Base-by-base conservation (phyloP, 2,888 invertebrate species). In the Galeopsomyia nigrocyanea region DNA sequence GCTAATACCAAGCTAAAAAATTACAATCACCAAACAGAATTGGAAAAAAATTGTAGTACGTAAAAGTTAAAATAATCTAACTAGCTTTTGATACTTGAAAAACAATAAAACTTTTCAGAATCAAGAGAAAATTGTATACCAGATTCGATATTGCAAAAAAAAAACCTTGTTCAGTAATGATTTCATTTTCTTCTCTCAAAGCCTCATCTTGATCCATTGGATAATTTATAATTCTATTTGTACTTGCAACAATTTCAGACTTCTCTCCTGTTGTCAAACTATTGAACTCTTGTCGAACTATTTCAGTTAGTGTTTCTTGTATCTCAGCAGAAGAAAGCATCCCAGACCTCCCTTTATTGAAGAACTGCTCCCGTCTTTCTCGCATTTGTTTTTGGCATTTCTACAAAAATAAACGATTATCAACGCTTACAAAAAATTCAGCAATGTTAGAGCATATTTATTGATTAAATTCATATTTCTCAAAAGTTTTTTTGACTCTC, bases 221-320 rank as follows among this genome's bases (percentile, higher is more conserved):
- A 46, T 67, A 71, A 19, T 78, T 74, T 31, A 74, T 26, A n/a
- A 75, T 61, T 16, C 26, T 19, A 17, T 58, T 68, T 16, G 73
- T 69, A 19, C 75, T 69, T 7, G 71, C 68, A 9, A 61, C 14
- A 22, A 51, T 21, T 14, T 73, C 64, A 60, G 64, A 62, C 61
- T 71, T 68, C 39, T 79, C 74, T 0, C 68, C 71, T 16, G 79
- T 76, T 2, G 77, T 77, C 10, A 86, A 68, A 62, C 78, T 73
- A 26, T 77, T 78, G 14, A 83, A 78, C 78, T 86, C 85, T 61
- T 78, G 75, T 1, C 82, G 81, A n/a, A 86, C 77, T 10, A 86
- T 82, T 68, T 81, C 79, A 0, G 80, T 79, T 22, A 85, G 66
- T 1, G 80, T 76, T 16, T 79, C 71, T 6, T 82, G 80, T 16